Conservation (phyloP, 2,888 invertebrate species). For the Orthosia gracilis region DNA sequence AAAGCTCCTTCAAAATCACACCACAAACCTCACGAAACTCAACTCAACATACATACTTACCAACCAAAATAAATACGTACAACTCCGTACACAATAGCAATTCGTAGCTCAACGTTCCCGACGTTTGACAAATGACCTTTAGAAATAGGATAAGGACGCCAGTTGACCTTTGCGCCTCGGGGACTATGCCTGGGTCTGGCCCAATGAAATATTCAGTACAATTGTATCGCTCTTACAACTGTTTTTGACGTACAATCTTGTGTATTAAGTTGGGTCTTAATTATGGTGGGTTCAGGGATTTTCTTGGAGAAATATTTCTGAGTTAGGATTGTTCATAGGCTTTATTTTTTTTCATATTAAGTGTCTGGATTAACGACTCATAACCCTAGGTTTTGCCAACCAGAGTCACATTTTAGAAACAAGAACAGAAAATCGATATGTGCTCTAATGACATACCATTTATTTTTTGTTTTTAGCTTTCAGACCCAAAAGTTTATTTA, state of each 20-base stretch:
- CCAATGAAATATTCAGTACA: slow-evolving; percentile 71
- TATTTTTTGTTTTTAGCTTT: too few relatives aligned
- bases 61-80: slow-evolving; percentile 41
- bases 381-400: too few relatives aligned
- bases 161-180: slow-evolving; percentile 72
- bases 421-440: neutral
- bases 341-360: too few relatives aligned
- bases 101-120: slow-evolving; percentile 59
- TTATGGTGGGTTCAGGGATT: neutral
- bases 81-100: slow-evolving; percentile 23
- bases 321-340: neutral
- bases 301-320: neutral
- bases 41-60: too few relatives aligned
- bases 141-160: slow-evolving; percentile 70
- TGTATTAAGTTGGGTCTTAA: slow-evolving; percentile 24
- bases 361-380: too few relatives aligned
- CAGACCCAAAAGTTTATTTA: neutral
- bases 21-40: neutral
- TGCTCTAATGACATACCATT: neutral
- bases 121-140: slow-evolving; percentile 77
- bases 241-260: slow-evolving; percentile 53
- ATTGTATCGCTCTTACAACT: slow-evolving; percentile 51
- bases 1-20: neutral
- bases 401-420: too few relatives aligned
- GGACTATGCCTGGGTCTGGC: slow-evolving; percentile 57